Base-by-base conservation (phyloP, 2,888 invertebrate genomes). In the Plebejus anna region DNA sequence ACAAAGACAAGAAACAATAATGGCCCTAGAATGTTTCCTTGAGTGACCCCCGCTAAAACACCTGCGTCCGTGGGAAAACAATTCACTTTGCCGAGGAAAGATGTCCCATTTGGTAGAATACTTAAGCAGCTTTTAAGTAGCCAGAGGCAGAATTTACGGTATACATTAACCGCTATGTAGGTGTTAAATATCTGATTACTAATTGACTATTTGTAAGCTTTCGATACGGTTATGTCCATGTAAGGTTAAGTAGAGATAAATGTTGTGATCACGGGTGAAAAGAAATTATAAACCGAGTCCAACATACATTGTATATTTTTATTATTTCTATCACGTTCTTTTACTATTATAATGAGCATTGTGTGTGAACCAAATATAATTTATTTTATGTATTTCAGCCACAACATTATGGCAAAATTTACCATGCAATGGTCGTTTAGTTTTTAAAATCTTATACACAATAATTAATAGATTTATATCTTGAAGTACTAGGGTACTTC, bases 31-130 rank as follows among this genome's bases (percentile, higher is more conserved):
- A 79, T 78, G 80, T 80, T 81, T 83, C 82, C 83, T 80, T 81
- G 81, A 79, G 78, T 77, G 78, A 81, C 80, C 76, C 79, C 75
- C 77, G 75, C 77, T 76, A 71, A 77, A 76, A 82, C 87, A 86
- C 87, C 86, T 87, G 86, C 81, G 85, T n/a, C 82, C 83, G 84
- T 86, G 85, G 81, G 85, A 86, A 85, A 73, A 73, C 77, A 76
- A 66, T 61, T 75, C 70, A 75, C 76, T 80, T 77, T 70, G 75
- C 70, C 78, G 78, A 76, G 61, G 77, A 71, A 55, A 79, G 76
- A 77, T 76, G 76, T 78, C 76, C 70, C 71, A 71, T 76, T 70
- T 76, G 57, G 32, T 76, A 76, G 70, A 76, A 76, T 76, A 76
- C 70, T 71, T 38, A 57, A 76, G 51, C 71, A 71, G 38, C 22